Evolutionary conservation across 2,113 vertebrate genomes (phyloP).

Genomic region (Syngnathus typhle): DNA sequence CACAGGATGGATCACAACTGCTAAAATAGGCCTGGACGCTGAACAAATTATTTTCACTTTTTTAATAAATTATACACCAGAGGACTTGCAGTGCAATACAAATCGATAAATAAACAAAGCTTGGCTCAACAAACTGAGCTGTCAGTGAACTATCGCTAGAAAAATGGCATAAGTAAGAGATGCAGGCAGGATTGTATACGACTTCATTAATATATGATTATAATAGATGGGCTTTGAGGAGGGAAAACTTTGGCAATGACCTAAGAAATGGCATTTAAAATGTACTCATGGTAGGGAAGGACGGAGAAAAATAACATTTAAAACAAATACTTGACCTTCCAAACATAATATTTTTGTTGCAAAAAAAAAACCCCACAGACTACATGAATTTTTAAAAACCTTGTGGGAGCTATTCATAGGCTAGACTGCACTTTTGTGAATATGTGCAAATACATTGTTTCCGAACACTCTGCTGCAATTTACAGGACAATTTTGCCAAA

Average conservation of each 20-base stretch:
- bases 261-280: not conserved
- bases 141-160: not conserved
- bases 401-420: not conserved
- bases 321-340: not conserved
- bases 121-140: conserved; percentile 16
- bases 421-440: not conserved
- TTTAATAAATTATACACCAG: conserved; percentile 17
- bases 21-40: not conserved
- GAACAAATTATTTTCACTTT: conserved; percentile 7
- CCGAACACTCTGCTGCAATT: not conserved
- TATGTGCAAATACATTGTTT: not conserved
- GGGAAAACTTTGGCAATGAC: not conserved
- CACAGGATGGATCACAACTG: conserved; percentile 10
- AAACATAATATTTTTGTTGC: too few relatives aligned
- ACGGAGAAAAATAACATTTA: not conserved
- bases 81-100: conserved; percentile 3
- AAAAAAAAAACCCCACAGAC: too few relatives aligned
- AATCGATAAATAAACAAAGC: conserved; percentile 15
- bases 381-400: too few relatives aligned
- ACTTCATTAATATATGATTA: not conserved
- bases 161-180: conserved; percentile 6
- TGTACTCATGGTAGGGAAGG: not conserved
- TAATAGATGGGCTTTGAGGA: conserved; percentile 1
- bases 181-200: not conserved
- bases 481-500: not conserved